phyloP scores from a whole-genome alignment of 30 jellyfish, hydroid and myxozoan species.

The Cassiopea xamachana region DNA sequence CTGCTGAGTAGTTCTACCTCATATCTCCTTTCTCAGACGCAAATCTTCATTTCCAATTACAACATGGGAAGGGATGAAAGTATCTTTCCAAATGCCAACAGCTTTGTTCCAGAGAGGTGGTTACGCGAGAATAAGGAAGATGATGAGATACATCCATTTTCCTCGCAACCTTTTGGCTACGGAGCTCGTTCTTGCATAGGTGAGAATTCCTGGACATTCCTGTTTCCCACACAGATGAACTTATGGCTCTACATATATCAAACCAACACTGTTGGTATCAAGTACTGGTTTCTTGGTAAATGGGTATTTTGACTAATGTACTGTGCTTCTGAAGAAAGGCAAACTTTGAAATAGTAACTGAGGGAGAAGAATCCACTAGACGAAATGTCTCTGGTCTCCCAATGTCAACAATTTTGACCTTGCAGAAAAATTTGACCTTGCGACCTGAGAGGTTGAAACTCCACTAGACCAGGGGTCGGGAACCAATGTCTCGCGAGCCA shows the following conservation, averaged over 20 bases:
- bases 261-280: no score
- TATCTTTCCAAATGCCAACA: conserved; percentile 35
- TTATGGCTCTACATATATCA: background rate
- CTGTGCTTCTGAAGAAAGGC: no score
- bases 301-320: no score
- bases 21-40: conserved; percentile 1
- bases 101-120: conserved; percentile 71
- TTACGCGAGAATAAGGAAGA: conserved; percentile 27
- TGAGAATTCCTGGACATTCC: conserved; percentile 22
- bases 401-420: no score
- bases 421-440: no score
- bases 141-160: conserved; percentile 25
- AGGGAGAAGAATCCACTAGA: no score
- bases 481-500: no score
- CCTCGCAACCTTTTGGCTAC: conserved; percentile 45
- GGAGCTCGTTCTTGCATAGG: conserved; percentile 57
- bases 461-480: no score
- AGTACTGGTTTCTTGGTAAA: no score
- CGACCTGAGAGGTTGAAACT: no score
- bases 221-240: background rate
- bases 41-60: background rate
- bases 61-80: conserved; percentile 33
- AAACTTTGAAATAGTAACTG: no score
- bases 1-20: background rate
- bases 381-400: no score